Base-by-base conservation (phyloP, 1,140 invertebrate species). In the Drosophila ironensis region DNA sequence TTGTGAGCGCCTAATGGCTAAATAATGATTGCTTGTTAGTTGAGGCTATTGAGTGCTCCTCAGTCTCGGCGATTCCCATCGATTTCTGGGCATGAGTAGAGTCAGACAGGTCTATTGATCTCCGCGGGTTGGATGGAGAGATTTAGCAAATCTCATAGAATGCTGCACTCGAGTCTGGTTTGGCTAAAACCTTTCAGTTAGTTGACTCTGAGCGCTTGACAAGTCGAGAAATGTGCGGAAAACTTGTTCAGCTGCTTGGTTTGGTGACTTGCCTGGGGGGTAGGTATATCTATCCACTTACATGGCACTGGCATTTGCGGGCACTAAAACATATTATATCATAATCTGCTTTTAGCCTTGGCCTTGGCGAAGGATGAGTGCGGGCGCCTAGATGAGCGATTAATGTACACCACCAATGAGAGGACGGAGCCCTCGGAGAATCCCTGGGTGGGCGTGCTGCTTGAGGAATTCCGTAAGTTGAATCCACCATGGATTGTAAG, bases 361-460 rank as follows among this genome's bases (percentile, higher is more conserved):
- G 12, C 27, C 4, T 5, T n/a, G n/a, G 48, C 24, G 2, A 41
- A 50, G 1, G 2, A 22, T 0, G 14, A 52, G 0, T 84, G 78
- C 11, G 78, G 78, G 3, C 41, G 17, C 1, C 50, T 84, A 1
- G 56, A 78, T 3, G 78, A 84, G 24, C 37, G 45, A 2, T 9
- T 74, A 14, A 45, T 86, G 6, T 73, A 57, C 20, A 37, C 20
- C 11, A 45, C 2, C 0, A 9, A 28, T 1, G 14, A 14, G 2
- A 9, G 9, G n/a, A 63, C 80, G 5, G 52, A 71, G 12, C 78
- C 78, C 0, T 27, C 71, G 1, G 78, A 84, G 30, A 67, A 63
- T 28, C 38, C 70, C 7, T 84, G 80, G 80, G 30, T 84, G 2
- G 78, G 80, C 2, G 2, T 78, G 4, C 50, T 84, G 3, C 17